A percentile compares a stretch with the other conserved stretches of the same genome.
Evolutionary conservation across 2,797 vertebrate species (phyloP).

Genomic region (Buphagus erythrorhynchus): DNA sequence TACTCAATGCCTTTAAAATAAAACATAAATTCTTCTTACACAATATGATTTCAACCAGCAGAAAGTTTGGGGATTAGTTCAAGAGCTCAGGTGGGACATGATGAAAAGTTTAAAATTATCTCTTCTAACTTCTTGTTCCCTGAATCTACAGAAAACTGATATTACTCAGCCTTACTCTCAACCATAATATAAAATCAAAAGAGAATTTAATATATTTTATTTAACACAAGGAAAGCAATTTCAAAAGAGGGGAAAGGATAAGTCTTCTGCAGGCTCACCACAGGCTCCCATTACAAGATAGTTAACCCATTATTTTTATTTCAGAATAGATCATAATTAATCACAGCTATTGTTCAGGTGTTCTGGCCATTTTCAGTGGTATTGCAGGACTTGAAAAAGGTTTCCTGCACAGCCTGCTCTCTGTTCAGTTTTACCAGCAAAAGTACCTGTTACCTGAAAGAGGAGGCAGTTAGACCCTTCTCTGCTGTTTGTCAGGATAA

Average conservation of each 20-base stretch:
- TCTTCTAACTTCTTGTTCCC: neutral
- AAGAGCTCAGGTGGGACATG: neutral
- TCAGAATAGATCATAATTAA: constrained; percentile 14
- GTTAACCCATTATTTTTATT: constrained; percentile 28
- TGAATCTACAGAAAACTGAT: neutral
- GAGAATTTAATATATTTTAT: neutral
- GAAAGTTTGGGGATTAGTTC: neutral
- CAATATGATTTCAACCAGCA: neutral
- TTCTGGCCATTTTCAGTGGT: neutral
- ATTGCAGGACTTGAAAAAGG: neutral
- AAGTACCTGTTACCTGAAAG: neutral
- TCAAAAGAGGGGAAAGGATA: neutral
- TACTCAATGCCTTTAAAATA: neutral
- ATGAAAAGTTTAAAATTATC: neutral
- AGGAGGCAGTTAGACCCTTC: neutral
- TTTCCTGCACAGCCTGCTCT: neutral
- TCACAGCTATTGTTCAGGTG: neutral
- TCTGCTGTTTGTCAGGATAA: constrained; percentile 13
- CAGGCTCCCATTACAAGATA: neutral
- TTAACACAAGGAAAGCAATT: neutral
- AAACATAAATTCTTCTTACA: neutral
- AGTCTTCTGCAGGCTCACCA: neutral
- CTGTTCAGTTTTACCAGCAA: neutral
- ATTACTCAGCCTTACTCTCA: neutral
- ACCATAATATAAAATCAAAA: neutral